These are phyloP conservation scores for Mixornis gularis DNA, from an alignment of 2,113 vertebrate genomes.

Conservation along the genomic window DNA sequence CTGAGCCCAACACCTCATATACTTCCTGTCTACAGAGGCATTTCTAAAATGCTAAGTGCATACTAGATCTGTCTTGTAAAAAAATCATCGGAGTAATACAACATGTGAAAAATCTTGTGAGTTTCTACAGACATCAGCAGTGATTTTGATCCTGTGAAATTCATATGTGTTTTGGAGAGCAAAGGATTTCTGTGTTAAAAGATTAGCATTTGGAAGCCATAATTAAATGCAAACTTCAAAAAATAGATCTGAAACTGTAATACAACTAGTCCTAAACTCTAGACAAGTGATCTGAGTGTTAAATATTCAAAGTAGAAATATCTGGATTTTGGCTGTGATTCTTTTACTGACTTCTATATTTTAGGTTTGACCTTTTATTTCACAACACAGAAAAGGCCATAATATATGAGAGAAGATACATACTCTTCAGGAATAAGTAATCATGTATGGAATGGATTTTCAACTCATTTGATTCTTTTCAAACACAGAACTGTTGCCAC, in stretches of 20 bases:
- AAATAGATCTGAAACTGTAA: neutral
- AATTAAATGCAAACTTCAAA: neutral
- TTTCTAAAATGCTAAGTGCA: neutral
- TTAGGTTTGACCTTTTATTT: neutral
- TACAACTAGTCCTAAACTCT: neutral
- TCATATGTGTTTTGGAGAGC: rapidly evolving
- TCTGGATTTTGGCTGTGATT: neutral
- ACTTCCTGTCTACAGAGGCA: neutral
- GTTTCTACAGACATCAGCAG: neutral
- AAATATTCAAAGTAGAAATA: neutral
- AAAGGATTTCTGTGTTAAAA: neutral
- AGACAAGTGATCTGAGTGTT: neutral
- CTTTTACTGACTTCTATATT: neutral
- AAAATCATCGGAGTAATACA: neutral
- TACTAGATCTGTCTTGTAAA: neutral
- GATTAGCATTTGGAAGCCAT: neutral
- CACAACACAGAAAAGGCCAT: neutral
- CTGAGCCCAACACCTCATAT: neutral
- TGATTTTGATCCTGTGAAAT: neutral
- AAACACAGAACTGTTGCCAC: neutral
- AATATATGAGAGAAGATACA: rapidly evolving
- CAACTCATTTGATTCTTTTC: neutral
- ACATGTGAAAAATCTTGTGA: neutral
- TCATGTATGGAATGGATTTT: neutral
- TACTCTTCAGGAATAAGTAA: neutral